A percentile compares a stretch with the other conserved stretches of the same genome.
These are phyloP conservation scores for Heliconius hortense DNA, from an alignment of 2,888 invertebrate species.

Conservation along the genomic window DNA sequence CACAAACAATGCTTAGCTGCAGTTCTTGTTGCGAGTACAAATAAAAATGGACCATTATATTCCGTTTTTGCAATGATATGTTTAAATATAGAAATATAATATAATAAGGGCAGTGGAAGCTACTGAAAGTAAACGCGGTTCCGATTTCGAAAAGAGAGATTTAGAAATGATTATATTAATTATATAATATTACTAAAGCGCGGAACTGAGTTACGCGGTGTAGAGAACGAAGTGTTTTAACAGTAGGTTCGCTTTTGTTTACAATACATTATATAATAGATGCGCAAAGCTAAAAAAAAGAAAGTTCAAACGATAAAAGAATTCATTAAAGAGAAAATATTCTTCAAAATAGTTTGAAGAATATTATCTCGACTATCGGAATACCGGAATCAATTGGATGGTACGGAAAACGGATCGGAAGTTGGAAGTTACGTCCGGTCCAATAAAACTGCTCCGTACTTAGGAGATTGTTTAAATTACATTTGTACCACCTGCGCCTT, in stretches of 20 bases:
- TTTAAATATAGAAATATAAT: not conserved
- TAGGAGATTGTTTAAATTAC: slow-evolving; percentile 21
- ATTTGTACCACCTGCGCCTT: slow-evolving; percentile 20
- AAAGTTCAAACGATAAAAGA: not conserved
- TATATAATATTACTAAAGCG: too few species aligned
- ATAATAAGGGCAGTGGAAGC: not conserved
- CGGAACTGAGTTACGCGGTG: too few species aligned
- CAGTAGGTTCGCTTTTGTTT: too few species aligned
- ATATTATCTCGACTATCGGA: not conserved
- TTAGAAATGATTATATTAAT: too few species aligned
- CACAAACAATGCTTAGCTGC: slow-evolving; percentile 8
- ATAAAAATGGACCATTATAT: slow-evolving; percentile 18
- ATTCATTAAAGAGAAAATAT: too few species aligned
- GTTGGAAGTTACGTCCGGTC: slow-evolving; percentile 13
- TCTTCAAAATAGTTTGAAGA: too few species aligned
- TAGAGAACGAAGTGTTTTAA: too few species aligned
- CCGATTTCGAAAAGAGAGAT: too few species aligned
- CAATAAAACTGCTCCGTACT: not conserved
- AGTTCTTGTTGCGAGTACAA: slow-evolving; percentile 13
- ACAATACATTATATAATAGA: too few species aligned
- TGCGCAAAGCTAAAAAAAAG: not conserved
- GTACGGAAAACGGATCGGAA: slow-evolving; percentile 18
- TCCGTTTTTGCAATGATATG: not conserved
- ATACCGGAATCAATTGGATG: slow-evolving; percentile 22
- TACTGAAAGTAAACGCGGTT: not conserved